Conservation (phyloP, 2,113 vertebrate species). For the Origma solitaria region DNA sequence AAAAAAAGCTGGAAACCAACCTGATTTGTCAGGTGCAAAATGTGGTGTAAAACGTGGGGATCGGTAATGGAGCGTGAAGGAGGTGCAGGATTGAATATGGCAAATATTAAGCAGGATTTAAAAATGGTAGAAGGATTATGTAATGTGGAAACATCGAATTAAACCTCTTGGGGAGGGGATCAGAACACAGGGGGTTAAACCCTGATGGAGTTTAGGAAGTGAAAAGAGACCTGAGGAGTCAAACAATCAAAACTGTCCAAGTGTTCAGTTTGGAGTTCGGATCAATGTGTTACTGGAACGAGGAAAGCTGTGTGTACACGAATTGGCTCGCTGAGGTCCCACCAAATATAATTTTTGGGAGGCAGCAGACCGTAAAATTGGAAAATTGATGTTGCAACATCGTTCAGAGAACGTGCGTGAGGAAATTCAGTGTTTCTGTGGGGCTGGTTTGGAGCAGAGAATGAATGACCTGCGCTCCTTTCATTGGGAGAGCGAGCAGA, state of each 20-base stretch:
- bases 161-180: neutral
- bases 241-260: neutral
- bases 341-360: constrained; percentile 18
- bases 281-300: neutral
- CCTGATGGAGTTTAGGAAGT: neutral
- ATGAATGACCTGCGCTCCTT: neutral
- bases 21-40: neutral
- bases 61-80: accelerated
- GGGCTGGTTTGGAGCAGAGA: neutral
- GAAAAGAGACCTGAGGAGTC: neutral
- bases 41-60: neutral
- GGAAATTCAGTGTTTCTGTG: neutral
- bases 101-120: neutral
- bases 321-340: neutral
- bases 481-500: neutral
- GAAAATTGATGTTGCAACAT: constrained; percentile 30
- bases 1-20: neutral
- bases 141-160: neutral
- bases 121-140: neutral
- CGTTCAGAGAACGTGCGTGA: neutral
- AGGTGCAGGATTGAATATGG: neutral
- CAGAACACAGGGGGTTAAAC: neutral
- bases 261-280: neutral
- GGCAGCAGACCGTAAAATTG: constrained; percentile 25
- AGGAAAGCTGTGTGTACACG: neutral